Evolutionary conservation across 1,140 invertebrate species (phyloP), one percentile per base, ranked within the genome.

Genomic region (Holotrichia oblita): DNA sequence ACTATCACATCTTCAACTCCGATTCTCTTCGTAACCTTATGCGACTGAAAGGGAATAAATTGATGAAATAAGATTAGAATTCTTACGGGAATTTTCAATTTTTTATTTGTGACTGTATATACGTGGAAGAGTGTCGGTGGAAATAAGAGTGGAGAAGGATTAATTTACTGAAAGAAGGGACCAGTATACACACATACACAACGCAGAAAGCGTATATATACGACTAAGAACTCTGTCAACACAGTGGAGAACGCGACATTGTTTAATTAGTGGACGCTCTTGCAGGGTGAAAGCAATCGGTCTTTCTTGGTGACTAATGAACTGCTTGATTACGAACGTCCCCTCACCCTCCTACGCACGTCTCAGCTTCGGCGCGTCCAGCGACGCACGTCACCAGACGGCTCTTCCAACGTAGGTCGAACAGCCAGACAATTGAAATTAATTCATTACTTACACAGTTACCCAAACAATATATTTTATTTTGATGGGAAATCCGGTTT

Each of bases 241-340:
- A 73, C 72, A 73, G 34, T 27, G 72, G 72, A 73, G 74, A 42
- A 42, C 42, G 73, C 78, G 78, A 79, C 78, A 79, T 73, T 79
- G 78, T 79, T 79, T 79, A 79, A 79, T 79, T 79, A 79, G 78
- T 76, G 73, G 48, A 79, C 73, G 72, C 73, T 79, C 78, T 79
- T 76, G 78, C 72, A 74, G 73, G 73, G 78, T 59, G 73, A 79
- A 69, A 59, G 78, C 78, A 74, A 79, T 79, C 78, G 78, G 73
- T 79, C 78, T 79, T 79, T 79, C 78, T 59, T 40, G 78, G 78
- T 79, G 78, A 79, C 78, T 79, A 79, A 79, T 79, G 78, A 79
- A 79, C 78, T 79, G 78, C 78, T 79, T 79, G 78, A 79, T 79
- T 79, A 74, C 78, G 72, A 55, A 34, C 61, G 61, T 64, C n/a